Conservation (phyloP, 2,888 invertebrate species). For the Campoplex nolae region DNA sequence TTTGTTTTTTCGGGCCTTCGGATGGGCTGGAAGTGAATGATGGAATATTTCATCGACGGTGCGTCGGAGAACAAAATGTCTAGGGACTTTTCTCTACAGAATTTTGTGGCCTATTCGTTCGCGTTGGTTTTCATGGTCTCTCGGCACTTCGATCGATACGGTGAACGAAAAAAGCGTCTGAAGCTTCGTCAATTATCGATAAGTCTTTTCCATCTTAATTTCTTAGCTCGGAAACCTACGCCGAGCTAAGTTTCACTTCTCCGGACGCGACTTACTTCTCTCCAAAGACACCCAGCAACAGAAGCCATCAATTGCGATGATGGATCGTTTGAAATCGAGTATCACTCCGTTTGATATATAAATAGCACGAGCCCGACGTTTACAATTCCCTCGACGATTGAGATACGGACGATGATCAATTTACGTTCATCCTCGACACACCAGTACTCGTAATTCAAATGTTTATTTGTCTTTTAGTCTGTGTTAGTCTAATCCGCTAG, state of each 20-base stretch:
- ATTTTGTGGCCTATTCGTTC: background rate
- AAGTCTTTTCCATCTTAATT: background rate
- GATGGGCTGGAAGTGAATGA: background rate
- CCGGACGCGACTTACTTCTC: conserved; percentile 37
- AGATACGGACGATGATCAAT: conserved; percentile 46
- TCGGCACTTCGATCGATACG: no score
- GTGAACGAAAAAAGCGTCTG: background rate
- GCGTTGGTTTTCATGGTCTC: background rate
- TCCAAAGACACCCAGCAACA: background rate
- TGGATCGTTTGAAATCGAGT: conserved; percentile 58
- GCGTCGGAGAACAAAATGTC: background rate
- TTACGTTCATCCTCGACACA: conserved; percentile 19
- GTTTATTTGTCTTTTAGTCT: background rate
- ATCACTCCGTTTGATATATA: conserved; percentile 35
- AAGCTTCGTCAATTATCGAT: background rate
- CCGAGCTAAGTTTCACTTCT: conserved; percentile 35
- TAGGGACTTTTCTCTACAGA: background rate
- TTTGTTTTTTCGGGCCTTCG: background rate
- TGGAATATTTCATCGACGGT: background rate
- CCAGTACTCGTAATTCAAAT: background rate
- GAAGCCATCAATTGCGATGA: conserved; percentile 40
- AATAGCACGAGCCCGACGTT: conserved; percentile 42
- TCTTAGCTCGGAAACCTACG: background rate
- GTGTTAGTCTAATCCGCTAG: background rate
- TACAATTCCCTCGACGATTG: conserved; percentile 37